Percentiles rank a stretch among this genome's conserved stretches.
These are phyloP conservation scores for Leptoteleia sp. DNA, from an alignment of 1,140 invertebrate species.

Conservation along the genomic window DNA sequence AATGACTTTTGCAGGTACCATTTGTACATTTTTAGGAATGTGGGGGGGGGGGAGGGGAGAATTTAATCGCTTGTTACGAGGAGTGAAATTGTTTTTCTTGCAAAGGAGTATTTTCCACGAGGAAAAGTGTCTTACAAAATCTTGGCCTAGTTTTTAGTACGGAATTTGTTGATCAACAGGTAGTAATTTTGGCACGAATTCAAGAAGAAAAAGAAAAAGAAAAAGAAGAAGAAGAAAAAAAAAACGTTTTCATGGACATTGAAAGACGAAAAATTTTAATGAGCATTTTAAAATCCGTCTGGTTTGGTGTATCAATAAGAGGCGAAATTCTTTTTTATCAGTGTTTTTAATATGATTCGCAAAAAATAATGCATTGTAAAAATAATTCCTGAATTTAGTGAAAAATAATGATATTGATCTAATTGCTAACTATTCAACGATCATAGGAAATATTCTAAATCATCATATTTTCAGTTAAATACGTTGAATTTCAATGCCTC, in stretches of 20 bases:
- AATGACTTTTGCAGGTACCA: no score
- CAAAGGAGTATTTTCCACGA: neutral
- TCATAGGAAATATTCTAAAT: neutral
- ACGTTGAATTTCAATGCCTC: no score
- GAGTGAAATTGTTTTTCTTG: neutral
- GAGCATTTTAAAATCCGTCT: neutral
- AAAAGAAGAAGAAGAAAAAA: no score
- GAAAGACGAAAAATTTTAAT: constrained; percentile 17
- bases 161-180: constrained; percentile 26
- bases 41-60: no score
- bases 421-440: constrained; percentile 25
- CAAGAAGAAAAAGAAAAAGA: no score
- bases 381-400: constrained; percentile 6
- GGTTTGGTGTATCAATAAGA: no score
- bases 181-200: constrained; percentile 28
- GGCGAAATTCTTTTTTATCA: neutral
- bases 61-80: no score
- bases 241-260: constrained; percentile 2
- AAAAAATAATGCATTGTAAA: neutral
- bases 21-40: no score
- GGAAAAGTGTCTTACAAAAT: constrained; percentile 20
- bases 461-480: no score
- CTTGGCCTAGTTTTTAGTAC: constrained; percentile 15
- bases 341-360: neutral
- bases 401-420: constrained; percentile 26